Base-by-base conservation (phyloP, 1,140 invertebrate species). In the Ceratosolen solmsi region DNA sequence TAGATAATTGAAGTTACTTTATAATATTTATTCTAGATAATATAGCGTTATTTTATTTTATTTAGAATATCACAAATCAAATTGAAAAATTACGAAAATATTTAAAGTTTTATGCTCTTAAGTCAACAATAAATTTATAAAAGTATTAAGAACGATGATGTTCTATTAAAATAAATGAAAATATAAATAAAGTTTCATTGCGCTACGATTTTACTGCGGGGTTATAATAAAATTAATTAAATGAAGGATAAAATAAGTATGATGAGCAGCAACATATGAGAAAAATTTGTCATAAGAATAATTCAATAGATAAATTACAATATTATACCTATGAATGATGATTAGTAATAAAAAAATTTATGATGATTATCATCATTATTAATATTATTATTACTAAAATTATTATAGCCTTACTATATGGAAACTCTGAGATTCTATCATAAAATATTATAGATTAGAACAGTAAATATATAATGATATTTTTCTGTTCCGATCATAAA, bases 331-430 rank as follows among this genome's bases (percentile, higher is more conserved):
- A 70, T 79, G 25, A 41, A 68, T 41, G 30, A 84, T 82, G 82
- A 84, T 84, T 86, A 63, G 8, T 27, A 25, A 75, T 80, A 63
- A 84, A 85, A 63, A 83, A 83, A 79, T 82, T n/a, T 84, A 74
- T 71, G 77, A 87, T 85, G 82, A 83, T 86, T 84, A 86, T 83
- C 76, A 86, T 82, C 86, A 89, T 85, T 82, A 84, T 87, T 87
- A 83, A 87, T 87, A 86, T 84, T 73, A 49, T 49, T 73, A 87
- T 88, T 86, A 85, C 86, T 75, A 83, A 83, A n/a, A 75, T 79
- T 84, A 84, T 85, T 80, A 86, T 87, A 86, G 86, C 85, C 81
- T 87, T 85, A 87, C 84, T 89, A 88, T 87, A 73, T 85, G 83
- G 30, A 86, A 83, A 84, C 83, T 89, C 79, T 84, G 85, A 83